Conservation (phyloP, 2,888 invertebrate genomes). For the Xestia ashworthii region DNA sequence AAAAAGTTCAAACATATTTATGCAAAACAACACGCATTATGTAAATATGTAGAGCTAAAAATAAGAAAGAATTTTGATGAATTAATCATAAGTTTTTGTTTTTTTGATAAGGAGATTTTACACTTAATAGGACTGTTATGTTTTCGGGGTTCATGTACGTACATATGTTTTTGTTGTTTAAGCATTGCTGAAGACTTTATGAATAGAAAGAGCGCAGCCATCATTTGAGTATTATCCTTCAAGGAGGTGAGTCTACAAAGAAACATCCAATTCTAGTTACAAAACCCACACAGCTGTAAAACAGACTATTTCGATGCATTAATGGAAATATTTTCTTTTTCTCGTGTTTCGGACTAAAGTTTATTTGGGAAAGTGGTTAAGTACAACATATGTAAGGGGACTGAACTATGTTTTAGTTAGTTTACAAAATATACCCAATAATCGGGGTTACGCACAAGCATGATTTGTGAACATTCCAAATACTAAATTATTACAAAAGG, state of each 20-base stretch:
- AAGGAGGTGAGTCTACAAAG: neutral
- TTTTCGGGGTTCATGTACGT: no score
- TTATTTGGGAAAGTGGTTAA: no score
- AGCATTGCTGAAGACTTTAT: neutral
- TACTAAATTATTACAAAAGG: neutral
- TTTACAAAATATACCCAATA: neutral
- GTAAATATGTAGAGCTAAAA: neutral
- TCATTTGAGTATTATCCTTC: neutral
- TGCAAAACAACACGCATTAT: neutral
- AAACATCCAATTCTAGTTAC: no score
- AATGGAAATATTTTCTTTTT: neutral
- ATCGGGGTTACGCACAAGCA: neutral
- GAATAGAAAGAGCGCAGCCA: neutral
- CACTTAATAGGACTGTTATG: no score
- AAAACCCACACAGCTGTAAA: no score
- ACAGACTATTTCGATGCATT: neutral
- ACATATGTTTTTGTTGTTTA: neutral
- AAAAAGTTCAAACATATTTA: neutral
- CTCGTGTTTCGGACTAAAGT: neutral
- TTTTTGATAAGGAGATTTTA: neutral
- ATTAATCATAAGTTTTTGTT: neutral
- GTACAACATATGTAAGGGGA: neutral
- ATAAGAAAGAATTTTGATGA: neutral
- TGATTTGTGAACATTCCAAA: neutral
- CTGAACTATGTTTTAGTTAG: neutral